Evolutionary conservation across 2,113 vertebrate species (phyloP).

Genomic region (Calyptomena viridis): DNA sequence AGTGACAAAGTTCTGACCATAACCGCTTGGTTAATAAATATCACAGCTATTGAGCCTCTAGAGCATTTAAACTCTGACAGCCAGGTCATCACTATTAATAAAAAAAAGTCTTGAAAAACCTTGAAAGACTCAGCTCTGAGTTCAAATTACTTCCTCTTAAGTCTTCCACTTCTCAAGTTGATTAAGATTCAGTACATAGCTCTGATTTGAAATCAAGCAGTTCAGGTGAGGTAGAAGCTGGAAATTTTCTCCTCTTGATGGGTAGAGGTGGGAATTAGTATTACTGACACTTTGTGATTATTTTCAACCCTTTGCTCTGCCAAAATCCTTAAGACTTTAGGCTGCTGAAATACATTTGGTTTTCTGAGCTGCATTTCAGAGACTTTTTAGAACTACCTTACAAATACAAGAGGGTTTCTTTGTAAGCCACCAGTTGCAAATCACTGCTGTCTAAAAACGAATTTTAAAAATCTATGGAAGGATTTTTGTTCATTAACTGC

Average conservation of each 20-base stretch:
- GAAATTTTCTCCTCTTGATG: slow-evolving; percentile 26
- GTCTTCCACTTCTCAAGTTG: not conserved
- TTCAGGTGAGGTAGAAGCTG: not conserved
- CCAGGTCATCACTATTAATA: not conserved
- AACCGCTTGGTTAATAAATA: slow-evolving; percentile 54
- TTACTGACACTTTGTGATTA: not conserved
- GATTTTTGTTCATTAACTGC: not conserved
- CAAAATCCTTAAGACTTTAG: not conserved
- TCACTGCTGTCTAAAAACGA: not conserved
- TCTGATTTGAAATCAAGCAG: not conserved
- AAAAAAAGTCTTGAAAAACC: not conserved
- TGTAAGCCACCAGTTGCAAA: not conserved
- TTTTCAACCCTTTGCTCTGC: not conserved
- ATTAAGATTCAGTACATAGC: slow-evolving; percentile 13
- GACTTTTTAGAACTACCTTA: not conserved
- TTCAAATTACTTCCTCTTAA: slow-evolving; percentile 9
- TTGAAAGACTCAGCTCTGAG: not conserved
- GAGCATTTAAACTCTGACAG: slow-evolving; percentile 29
- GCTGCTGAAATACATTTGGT: not conserved
- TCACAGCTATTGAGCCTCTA: slow-evolving; percentile 14
- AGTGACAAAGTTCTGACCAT: slow-evolving; percentile 50
- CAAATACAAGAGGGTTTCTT: not conserved
- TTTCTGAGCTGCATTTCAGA: not conserved
- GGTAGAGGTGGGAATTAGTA: not conserved
- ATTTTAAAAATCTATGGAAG: not conserved